These are phyloP conservation scores for Setipinna tenuifilis DNA, from an alignment of 2,797 vertebrate species.

Conservation along the genomic window DNA sequence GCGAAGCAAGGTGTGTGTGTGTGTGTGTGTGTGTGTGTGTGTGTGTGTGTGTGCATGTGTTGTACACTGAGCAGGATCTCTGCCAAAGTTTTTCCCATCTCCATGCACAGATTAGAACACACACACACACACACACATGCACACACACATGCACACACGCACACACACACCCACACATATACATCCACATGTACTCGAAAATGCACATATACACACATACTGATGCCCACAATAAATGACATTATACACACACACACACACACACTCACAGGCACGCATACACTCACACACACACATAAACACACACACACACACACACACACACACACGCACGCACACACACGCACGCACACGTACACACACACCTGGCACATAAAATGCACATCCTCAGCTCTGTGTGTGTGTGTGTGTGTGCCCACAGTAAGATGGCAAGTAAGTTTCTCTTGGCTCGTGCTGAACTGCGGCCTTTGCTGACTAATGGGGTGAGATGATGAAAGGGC, in stretches of 20 bases:
- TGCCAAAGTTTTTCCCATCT: neutral
- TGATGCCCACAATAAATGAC: too few species aligned
- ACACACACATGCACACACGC: too few species aligned
- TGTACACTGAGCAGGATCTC: neutral
- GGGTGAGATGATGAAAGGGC: neutral
- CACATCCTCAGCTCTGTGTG: neutral
- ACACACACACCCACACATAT: too few species aligned
- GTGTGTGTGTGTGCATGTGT: conserved; percentile 20
- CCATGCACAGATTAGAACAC: neutral
- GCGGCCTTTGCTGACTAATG: neutral
- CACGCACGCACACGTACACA: neutral
- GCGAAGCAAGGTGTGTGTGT: neutral
- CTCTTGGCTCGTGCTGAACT: too few species aligned
- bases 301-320: too few species aligned
- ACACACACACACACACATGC: neutral
- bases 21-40: conserved; percentile 26
- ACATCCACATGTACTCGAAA: too few species aligned
- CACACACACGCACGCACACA: neutral
- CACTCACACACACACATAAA: too few species aligned
- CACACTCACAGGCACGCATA: too few species aligned
- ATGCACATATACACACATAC: too few species aligned
- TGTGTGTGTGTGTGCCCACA: neutral
- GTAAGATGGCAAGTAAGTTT: too few species aligned
- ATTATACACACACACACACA: too few species aligned
- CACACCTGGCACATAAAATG: neutral